Percentiles rank a stretch among this genome's conserved stretches.
These are phyloP conservation scores for Caenorhabditis sp. DNA, from an alignment of 2,888 invertebrate genomes.

Conservation along the genomic window DNA sequence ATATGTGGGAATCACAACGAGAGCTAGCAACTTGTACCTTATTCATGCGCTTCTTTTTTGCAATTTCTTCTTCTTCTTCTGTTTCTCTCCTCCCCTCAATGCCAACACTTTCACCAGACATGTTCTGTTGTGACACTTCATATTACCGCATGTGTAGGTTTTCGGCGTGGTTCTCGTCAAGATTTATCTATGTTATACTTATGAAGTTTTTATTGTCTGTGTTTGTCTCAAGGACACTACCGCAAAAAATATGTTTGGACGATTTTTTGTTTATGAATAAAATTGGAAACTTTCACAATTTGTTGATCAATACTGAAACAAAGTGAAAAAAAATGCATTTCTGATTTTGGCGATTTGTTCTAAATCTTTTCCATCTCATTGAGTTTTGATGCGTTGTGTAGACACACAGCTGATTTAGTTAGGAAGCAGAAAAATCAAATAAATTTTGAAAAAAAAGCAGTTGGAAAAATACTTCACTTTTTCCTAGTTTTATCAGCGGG, in stretches of 20 bases:
- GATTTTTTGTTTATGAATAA: no score
- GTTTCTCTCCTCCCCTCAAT: slow-evolving; percentile 31
- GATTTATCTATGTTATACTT: slow-evolving; percentile 42
- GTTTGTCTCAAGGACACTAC: slow-evolving; percentile 19
- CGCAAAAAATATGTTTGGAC: no score
- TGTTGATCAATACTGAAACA: no score
- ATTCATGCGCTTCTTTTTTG: neutral
- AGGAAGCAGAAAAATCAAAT: neutral
- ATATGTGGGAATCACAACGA: no score
- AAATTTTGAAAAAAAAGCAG: slow-evolving; percentile 4
- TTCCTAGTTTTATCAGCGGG: neutral
- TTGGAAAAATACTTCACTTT: slow-evolving; percentile 28
- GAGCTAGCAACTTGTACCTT: neutral
- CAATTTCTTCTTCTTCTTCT: slow-evolving; percentile 3
- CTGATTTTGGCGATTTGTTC: slow-evolving; percentile 17
- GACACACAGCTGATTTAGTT: slow-evolving; percentile 43
- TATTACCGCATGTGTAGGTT: slow-evolving; percentile 49
- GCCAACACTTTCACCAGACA: slow-evolving; percentile 52
- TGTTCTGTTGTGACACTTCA: slow-evolving; percentile 53
- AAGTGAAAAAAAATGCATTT: slow-evolving; percentile 3
- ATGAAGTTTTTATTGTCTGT: slow-evolving; percentile 39
- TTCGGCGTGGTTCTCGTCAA: slow-evolving; percentile 30
- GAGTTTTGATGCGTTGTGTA: slow-evolving; percentile 14
- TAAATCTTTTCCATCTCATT: neutral
- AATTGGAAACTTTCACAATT: no score